A percentile compares a stretch with the other conserved stretches of the same genome.
phyloP scores from a whole-genome alignment of 2,888 invertebrate species.

The Panopea generosa region DNA sequence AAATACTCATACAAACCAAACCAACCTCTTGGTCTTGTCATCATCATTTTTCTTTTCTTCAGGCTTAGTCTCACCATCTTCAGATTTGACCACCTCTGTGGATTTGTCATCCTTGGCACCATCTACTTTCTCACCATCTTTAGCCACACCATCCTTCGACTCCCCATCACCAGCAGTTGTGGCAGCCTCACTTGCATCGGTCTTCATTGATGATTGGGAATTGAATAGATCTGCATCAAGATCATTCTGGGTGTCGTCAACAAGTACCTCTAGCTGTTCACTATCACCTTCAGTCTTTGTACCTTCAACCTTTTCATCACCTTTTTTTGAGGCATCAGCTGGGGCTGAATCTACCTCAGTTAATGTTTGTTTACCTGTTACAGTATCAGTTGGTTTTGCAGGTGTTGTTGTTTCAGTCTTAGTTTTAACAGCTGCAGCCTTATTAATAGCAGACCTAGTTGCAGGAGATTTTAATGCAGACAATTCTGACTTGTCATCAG shows the following conservation, averaged over 20 bases:
- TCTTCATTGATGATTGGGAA: constrained; percentile 30
- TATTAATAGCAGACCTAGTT: constrained; percentile 21
- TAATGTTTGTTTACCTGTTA: constrained; percentile 27
- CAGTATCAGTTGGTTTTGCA: constrained; percentile 5
- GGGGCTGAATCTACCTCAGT: constrained; percentile 19
- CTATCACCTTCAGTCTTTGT: constrained; percentile 74
- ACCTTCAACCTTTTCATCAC: constrained; percentile 41
- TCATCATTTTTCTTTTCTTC: constrained; percentile 62
- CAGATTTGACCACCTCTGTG: constrained; percentile 24
- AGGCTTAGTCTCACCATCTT: constrained; percentile 44
- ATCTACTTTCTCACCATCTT: constrained; percentile 11
- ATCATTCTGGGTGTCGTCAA: constrained; percentile 85
- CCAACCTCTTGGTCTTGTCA: constrained; percentile 73
- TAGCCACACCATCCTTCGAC: constrained; percentile 66
- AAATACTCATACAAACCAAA: constrained; percentile 72
- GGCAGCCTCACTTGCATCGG: constrained; percentile 25
- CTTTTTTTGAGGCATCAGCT: constrained; percentile 22
- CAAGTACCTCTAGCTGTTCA: constrained; percentile 84
- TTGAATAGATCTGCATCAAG: constrained; percentile 83
- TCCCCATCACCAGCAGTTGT: constrained; percentile 61
- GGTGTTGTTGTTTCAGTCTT: constrained; percentile 12
- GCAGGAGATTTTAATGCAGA: constrained; percentile 13
- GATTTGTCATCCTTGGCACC: constrained; percentile 40
- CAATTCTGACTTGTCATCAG: constrained; percentile 14
- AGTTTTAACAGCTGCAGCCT: constrained; percentile 16